Percentiles rank a stretch among this genome's conserved stretches.
Evolutionary conservation across 2,113 vertebrate genomes (phyloP).

Genomic region (Trichechus manatus): DNA sequence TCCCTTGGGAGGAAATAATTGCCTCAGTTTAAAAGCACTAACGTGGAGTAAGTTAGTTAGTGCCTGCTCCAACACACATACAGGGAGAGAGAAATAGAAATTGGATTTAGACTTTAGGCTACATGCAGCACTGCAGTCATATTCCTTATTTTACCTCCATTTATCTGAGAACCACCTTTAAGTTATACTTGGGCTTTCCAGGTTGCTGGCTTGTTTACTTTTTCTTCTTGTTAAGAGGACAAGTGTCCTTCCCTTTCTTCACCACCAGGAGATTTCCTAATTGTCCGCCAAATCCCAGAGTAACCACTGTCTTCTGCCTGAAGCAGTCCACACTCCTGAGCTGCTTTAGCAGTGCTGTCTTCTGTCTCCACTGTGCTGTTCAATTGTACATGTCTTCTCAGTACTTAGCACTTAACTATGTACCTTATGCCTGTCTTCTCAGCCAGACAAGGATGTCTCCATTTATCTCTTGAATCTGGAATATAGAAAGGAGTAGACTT

Average conservation of each 20-base stretch:
- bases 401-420: neutral
- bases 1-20: neutral
- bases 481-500: neutral
- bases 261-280: constrained; percentile 2
- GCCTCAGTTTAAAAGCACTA: neutral
- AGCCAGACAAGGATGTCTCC: neutral
- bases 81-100: neutral
- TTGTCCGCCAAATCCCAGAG: neutral
- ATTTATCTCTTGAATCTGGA: neutral
- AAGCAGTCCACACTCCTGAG: neutral
- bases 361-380: neutral
- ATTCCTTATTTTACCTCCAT: neutral
- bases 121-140: too few relatives aligned
- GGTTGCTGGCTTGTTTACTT: neutral
- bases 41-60: neutral
- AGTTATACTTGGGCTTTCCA: neutral
- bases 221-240: constrained; percentile 10
- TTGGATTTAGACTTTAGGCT: neutral
- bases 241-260: neutral
- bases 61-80: neutral
- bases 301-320: neutral
- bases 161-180: neutral
- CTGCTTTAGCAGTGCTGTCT: neutral
- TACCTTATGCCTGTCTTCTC: neutral
- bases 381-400: neutral